Evolutionary conservation across 2,888 invertebrate species (phyloP).

Genomic region (Limnephilus auricula): DNA sequence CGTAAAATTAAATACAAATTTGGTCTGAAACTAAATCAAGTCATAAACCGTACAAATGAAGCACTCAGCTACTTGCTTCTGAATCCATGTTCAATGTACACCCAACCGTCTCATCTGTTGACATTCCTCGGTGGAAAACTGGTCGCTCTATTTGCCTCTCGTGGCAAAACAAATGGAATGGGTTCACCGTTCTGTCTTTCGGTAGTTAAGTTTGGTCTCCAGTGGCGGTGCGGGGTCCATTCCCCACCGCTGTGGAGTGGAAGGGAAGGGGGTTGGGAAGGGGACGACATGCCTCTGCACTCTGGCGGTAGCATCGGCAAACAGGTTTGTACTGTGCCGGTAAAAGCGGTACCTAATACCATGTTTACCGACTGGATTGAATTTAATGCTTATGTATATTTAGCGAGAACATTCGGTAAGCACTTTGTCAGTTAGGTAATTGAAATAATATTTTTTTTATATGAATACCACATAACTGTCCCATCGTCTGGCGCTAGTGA

Average conservation of each 20-base stretch:
- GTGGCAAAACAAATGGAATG: slow-evolving; percentile 21
- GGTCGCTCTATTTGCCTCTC: slow-evolving; percentile 38
- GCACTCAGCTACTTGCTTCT: slow-evolving; percentile 8
- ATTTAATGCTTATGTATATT: slow-evolving; percentile 12
- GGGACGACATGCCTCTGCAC: slow-evolving; percentile 67
- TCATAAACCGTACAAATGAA: not conserved
- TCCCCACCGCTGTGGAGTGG: slow-evolving; percentile 59
- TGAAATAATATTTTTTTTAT: not conserved
- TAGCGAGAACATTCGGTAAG: not conserved
- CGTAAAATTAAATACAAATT: not conserved
- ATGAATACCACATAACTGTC: not conserved
- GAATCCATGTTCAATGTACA: not conserved
- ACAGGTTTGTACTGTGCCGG: slow-evolving; percentile 27
- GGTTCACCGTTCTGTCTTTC: not conserved
- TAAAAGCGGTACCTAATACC: slow-evolving; percentile 18
- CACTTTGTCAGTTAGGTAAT: not conserved
- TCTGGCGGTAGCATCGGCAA: slow-evolving; percentile 51
- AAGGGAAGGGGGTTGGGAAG: slow-evolving; percentile 67
- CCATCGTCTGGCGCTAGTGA: no score
- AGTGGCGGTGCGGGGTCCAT: not conserved
- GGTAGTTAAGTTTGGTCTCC: not conserved
- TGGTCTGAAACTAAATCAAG: not conserved
- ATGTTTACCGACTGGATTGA: slow-evolving; percentile 29
- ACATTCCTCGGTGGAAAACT: slow-evolving; percentile 21
- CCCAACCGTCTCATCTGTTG: not conserved